Evolutionary conservation across 2,888 invertebrate genomes (phyloP).

Genomic region (Lepidonotus clava): DNA sequence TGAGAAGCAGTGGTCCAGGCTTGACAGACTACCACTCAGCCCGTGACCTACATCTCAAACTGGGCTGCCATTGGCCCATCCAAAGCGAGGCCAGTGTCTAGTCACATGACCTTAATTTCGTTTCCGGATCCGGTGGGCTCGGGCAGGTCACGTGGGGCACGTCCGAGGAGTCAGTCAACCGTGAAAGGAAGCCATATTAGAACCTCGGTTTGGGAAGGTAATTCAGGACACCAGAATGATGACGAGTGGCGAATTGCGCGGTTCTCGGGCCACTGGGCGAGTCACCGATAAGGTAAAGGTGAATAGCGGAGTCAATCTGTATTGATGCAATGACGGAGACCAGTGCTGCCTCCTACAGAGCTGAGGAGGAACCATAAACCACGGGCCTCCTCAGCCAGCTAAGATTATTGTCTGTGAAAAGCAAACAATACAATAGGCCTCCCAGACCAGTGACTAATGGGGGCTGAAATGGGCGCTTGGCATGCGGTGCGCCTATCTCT

Average conservation of each 20-base stretch:
- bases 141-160: neutral
- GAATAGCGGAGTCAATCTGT: neutral
- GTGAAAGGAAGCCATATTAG: neutral
- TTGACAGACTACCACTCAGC: too few species aligned
- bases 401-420: too few species aligned
- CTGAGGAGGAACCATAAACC: too few species aligned
- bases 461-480: neutral
- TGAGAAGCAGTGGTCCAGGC: too few species aligned
- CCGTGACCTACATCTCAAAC: too few species aligned
- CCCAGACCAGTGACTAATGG: neutral
- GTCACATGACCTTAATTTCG: constrained; percentile 9
- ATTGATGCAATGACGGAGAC: too few species aligned
- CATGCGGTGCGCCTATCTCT: neutral
- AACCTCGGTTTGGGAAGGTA: neutral
- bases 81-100: too few species aligned
- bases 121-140: neutral
- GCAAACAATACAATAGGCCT: neutral
- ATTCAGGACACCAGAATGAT: neutral
- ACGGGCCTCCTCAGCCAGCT: too few species aligned
- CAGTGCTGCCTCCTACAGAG: too few species aligned
- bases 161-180: neutral
- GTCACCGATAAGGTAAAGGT: neutral
- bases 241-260: neutral
- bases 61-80: too few species aligned
- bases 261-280: neutral